phyloP scores from a whole-genome alignment of 35 echinoderm and acorn worm species.

The Strongylocentrotus purpuratus region DNA sequence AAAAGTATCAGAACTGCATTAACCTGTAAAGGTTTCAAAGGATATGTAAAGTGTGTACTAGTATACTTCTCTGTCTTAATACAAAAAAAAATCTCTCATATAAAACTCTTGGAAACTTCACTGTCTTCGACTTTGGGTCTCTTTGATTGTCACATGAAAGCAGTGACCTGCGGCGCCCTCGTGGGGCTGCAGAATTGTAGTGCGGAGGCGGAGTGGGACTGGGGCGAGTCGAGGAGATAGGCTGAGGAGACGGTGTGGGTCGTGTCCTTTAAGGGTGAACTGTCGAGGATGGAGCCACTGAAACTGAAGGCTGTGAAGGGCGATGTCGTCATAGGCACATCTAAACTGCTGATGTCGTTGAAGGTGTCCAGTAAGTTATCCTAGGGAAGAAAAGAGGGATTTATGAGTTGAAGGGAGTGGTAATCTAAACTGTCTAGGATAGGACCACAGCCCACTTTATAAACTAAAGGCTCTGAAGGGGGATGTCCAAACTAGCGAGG shows the following conservation, averaged over 20 bases:
- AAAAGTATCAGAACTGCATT: too few species aligned
- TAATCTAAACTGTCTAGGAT: too few species aligned
- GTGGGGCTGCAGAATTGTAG: conserved; percentile 76
- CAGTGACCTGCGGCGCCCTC: conserved; percentile 64
- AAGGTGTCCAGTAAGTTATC: conserved; percentile 69
- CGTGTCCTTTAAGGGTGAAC: conserved; percentile 65
- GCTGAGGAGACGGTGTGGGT: conserved; percentile 33
- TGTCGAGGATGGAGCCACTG: conserved; percentile 50
- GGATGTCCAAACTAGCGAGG: too few species aligned
- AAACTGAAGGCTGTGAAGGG: conserved; percentile 48
- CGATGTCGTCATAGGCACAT: conserved; percentile 61
- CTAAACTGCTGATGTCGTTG: conserved; percentile 65
- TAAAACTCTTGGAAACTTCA: conserved; percentile 37
- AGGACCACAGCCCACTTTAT: too few species aligned
- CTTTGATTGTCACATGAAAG: conserved; percentile 78
- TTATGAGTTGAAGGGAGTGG: too few species aligned
- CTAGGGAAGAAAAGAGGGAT: background rate
- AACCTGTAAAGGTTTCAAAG: background rate
- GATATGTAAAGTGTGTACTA: background rate
- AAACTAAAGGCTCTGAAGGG: too few species aligned
- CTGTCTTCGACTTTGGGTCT: background rate
- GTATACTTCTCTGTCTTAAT: background rate
- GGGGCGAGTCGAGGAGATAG: conserved; percentile 23
- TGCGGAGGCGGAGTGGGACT: background rate
- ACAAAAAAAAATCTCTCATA: background rate